These are phyloP conservation scores for Guaruba guarouba DNA, from an alignment of 2,113 vertebrate genomes.

Conservation along the genomic window DNA sequence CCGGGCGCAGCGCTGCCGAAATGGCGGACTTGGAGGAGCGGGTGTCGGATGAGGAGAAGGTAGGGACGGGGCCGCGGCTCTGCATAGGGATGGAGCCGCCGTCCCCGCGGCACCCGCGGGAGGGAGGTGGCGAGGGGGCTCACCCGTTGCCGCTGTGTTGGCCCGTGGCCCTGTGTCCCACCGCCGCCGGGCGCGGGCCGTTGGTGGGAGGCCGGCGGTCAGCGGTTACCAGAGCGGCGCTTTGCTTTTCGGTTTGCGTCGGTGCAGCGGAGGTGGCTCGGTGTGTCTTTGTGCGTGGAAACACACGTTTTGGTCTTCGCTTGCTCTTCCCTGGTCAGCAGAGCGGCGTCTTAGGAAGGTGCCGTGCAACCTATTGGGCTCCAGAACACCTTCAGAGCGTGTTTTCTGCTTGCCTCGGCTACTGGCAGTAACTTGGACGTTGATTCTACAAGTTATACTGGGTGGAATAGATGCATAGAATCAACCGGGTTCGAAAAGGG, in stretches of 20 bases:
- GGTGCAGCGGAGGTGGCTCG: neutral
- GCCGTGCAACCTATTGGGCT: neutral
- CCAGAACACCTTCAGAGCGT: neutral
- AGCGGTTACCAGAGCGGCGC: no score
- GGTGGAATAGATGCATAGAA: neutral
- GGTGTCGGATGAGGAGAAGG: conserved; percentile 90
- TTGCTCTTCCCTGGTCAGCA: neutral
- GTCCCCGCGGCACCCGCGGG: neutral
- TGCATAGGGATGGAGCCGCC: fast-evolving
- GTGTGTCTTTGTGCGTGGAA: no score
- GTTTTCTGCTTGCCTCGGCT: neutral
- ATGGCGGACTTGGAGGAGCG: conserved; percentile 91
- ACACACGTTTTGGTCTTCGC: fast-evolving
- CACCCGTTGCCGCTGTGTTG: neutral
- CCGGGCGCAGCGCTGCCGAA: conserved; percentile 78
- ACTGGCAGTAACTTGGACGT: no score
- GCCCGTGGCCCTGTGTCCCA: neutral
- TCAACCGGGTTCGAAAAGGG: neutral
- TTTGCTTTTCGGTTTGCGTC: neutral
- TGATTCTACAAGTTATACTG: neutral
- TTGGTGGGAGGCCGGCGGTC: neutral
- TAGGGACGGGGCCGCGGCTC: conserved; percentile 36
- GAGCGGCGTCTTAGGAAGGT: fast-evolving
- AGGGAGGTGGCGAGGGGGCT: neutral
- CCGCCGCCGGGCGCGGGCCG: neutral